Percentiles rank a stretch among this genome's conserved stretches.
Conservation (phyloP, 2,113 vertebrate species). For the Petaurus breviceps region DNA sequence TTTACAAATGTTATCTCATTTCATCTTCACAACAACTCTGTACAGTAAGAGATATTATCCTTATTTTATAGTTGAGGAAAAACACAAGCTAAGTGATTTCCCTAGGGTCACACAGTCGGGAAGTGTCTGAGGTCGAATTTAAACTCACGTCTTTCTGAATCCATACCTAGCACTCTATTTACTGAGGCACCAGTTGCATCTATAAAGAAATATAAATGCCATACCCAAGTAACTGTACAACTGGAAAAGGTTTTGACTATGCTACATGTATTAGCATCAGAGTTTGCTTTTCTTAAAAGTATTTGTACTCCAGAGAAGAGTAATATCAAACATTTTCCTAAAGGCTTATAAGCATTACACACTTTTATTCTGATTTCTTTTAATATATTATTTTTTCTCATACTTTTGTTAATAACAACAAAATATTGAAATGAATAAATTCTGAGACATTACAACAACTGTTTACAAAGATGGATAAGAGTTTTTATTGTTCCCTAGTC, state of each 20-base stretch:
- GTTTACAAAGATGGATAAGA: neutral
- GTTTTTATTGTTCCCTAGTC: constrained; percentile 2
- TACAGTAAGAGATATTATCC: neutral
- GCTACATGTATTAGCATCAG: neutral
- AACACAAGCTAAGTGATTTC: neutral
- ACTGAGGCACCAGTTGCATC: neutral
- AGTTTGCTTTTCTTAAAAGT: neutral
- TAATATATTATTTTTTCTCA: neutral
- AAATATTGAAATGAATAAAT: neutral
- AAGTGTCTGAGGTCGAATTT: neutral
- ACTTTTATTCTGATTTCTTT: neutral
- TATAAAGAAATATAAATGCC: neutral
- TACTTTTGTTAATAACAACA: neutral
- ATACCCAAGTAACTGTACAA: neutral
- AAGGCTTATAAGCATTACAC: neutral
- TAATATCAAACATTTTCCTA: neutral
- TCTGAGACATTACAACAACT: neutral
- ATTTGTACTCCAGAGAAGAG: neutral
- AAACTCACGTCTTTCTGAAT: neutral
- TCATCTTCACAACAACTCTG: neutral
- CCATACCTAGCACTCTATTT: neutral
- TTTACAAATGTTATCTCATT: neutral
- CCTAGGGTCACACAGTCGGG: neutral
- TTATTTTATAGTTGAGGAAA: neutral
- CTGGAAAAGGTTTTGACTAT: neutral